phyloP scores from a whole-genome alignment of 2,888 invertebrate genomes.

The Aleiodes testaceus region DNA sequence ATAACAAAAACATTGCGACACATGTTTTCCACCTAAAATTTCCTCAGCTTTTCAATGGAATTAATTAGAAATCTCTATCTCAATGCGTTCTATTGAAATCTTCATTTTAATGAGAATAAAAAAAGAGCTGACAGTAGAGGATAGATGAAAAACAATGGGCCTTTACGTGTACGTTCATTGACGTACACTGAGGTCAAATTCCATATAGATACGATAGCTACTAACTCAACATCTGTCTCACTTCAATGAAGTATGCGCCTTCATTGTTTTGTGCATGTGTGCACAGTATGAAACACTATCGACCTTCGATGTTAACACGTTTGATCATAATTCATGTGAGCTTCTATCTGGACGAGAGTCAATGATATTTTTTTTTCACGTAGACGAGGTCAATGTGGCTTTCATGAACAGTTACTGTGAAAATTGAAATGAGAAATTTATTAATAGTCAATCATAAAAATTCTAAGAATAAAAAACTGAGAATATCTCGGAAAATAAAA shows the following conservation, averaged over 20 bases:
- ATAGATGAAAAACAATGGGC: conserved; percentile 11
- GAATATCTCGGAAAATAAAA: no score
- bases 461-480: no score
- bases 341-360: conserved; percentile 52
- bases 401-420: no score
- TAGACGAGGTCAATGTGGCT: no score
- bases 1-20: no score
- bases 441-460: no score
- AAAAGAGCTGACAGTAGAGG: neutral
- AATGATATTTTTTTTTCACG: conserved; percentile 24
- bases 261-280: conserved; percentile 36
- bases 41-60: no score
- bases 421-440: no score
- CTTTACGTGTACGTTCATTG: conserved; percentile 27
- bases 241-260: conserved; percentile 31
- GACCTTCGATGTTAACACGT: conserved; percentile 58
- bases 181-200: conserved; percentile 59
- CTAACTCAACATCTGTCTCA: neutral
- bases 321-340: conserved; percentile 54
- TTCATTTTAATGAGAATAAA: neutral
- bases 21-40: no score
- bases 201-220: conserved; percentile 39
- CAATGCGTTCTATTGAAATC: no score
- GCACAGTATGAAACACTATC: conserved; percentile 17
- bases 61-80: no score